Percentiles rank a stretch among this genome's conserved stretches.
These are phyloP conservation scores for Colostygia pectinataria DNA, from an alignment of 2,888 invertebrate species.

Conservation along the genomic window DNA sequence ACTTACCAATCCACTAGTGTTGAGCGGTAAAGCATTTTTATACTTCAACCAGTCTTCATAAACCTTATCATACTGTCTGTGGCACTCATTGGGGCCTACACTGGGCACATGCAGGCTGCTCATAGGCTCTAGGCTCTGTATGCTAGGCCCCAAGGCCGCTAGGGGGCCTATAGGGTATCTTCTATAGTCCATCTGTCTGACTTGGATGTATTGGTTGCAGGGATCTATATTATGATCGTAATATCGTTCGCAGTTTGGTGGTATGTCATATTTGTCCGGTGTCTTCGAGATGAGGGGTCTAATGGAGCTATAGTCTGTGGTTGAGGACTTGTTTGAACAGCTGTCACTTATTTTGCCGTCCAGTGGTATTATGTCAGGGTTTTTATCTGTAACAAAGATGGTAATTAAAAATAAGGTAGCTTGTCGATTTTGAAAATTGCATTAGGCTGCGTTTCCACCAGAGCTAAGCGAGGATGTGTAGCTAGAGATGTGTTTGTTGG, in stretches of 20 bases:
- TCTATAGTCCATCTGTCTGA: conserved; percentile 66
- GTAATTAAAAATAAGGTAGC: no score
- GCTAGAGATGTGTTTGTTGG: no score
- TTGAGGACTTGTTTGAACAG: conserved; percentile 73
- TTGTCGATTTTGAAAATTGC: no score
- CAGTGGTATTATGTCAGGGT: conserved; percentile 76
- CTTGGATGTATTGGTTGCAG: conserved; percentile 71
- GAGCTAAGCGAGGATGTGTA: no score
- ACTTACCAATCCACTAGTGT: conserved; percentile 73
- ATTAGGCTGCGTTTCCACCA: no score
- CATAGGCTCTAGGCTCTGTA: conserved; percentile 58
- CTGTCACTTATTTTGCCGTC: conserved; percentile 77
- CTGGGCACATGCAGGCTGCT: conserved; percentile 51
- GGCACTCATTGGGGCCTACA: conserved; percentile 53
- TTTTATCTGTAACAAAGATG: conserved; percentile 65
- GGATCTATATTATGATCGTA: conserved; percentile 68
- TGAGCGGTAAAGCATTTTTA: conserved; percentile 73
- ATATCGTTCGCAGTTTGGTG: conserved; percentile 61
- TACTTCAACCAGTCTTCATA: conserved; percentile 83
- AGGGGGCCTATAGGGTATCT: conserved; percentile 55
- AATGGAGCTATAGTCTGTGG: conserved; percentile 72
- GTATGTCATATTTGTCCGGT: conserved; percentile 67
- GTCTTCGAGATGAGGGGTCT: conserved; percentile 69
- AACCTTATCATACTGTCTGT: conserved; percentile 72
- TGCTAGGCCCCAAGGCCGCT: conserved; percentile 45